phyloP scores from a whole-genome alignment of 2,888 invertebrate genomes.

The Polydrusus tereticollis region DNA sequence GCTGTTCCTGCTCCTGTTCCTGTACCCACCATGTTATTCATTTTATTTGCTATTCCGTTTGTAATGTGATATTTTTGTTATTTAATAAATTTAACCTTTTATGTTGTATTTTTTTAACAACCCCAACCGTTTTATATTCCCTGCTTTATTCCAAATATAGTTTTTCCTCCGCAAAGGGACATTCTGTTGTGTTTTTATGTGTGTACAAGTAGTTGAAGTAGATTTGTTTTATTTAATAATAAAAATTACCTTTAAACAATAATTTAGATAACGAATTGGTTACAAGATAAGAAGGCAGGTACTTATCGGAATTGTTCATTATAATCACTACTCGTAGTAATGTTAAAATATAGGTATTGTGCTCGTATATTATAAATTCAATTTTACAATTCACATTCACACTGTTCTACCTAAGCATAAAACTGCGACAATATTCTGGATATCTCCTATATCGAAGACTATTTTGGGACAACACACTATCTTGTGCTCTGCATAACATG shows the following conservation, averaged over 20 bases:
- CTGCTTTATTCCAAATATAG: slow-evolving; percentile 7
- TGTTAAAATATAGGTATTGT: neutral
- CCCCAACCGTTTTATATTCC: slow-evolving; percentile 19
- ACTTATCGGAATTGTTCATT: slow-evolving; percentile 21
- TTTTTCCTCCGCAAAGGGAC: neutral
- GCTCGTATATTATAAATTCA: too few relatives aligned
- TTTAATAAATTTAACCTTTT: slow-evolving; percentile 47
- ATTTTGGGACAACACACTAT: neutral
- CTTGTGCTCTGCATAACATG: neutral
- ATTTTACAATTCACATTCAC: neutral
- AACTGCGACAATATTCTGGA: neutral
- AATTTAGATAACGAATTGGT: slow-evolving; percentile 33
- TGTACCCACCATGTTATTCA: slow-evolving; percentile 15
- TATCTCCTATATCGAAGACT: neutral
- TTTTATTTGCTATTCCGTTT: slow-evolving; percentile 30
- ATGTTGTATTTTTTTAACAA: slow-evolving; percentile 44
- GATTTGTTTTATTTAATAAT: neutral
- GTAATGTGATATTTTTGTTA: slow-evolving; percentile 38
- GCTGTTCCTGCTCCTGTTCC: slow-evolving; percentile 28
- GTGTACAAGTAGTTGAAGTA: neutral
- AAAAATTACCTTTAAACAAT: slow-evolving; percentile 20
- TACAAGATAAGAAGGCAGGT: slow-evolving; percentile 24
- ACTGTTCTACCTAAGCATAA: neutral
- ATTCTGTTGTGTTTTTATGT: neutral
- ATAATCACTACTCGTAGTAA: neutral